Evolutionary conservation across 2,888 invertebrate species (phyloP).

Genomic region (Leucozona laternaria): DNA sequence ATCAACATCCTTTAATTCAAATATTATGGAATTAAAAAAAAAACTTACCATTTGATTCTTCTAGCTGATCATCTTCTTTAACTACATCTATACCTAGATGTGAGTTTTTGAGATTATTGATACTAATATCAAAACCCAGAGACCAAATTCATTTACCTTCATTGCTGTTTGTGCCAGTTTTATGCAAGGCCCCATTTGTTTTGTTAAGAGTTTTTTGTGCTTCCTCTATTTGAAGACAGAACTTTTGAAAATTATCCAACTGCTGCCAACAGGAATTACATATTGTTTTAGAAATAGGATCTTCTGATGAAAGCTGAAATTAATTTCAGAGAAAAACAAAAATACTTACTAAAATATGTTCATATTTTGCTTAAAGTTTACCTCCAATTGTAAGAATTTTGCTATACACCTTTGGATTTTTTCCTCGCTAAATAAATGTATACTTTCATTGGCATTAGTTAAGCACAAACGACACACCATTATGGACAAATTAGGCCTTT

Average conservation of each 20-base stretch:
- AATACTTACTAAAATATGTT: not conserved
- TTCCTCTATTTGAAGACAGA: constrained; percentile 58
- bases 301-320: constrained; percentile 42
- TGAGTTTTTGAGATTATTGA: not conserved
- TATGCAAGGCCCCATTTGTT: too few relatives aligned
- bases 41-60: constrained; percentile 17
- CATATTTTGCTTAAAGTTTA: not conserved
- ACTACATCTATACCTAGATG: not conserved
- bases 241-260: constrained; percentile 72
- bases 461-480: constrained; percentile 70
- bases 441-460: not conserved
- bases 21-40: not conserved
- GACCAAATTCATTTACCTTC: not conserved
- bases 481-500: not conserved
- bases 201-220: constrained; percentile 45
- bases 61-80: not conserved
- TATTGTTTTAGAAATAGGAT: constrained; percentile 65
- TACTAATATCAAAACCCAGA: not conserved
- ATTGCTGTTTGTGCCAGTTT: not conserved
- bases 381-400: constrained; percentile 30
- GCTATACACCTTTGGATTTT: not conserved
- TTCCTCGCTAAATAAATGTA: constrained; percentile 1
- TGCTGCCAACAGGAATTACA: constrained; percentile 72
- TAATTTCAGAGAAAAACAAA: not conserved
- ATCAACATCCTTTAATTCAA: not conserved